Evolutionary conservation across 2,888 invertebrate genomes (phyloP).

Genomic region (Andrena minutula): DNA sequence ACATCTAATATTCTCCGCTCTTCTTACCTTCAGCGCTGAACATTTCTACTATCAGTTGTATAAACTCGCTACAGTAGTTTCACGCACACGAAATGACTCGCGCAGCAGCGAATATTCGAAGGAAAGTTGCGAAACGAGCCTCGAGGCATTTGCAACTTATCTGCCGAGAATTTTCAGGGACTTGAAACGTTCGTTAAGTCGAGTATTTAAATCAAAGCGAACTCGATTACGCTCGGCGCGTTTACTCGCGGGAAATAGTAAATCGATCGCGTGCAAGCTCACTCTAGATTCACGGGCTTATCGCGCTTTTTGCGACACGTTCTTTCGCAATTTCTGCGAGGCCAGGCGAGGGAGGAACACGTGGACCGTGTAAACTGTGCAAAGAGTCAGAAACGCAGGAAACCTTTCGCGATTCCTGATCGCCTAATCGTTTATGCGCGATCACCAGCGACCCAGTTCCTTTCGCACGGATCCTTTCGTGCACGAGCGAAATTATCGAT

Average conservation of each 20-base stretch:
- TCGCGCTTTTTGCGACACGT: conserved; percentile 6
- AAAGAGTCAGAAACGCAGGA: background rate
- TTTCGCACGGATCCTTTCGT: background rate
- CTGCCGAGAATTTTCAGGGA: background rate
- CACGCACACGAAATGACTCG: background rate
- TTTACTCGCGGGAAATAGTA: background rate
- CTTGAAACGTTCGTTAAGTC: conserved; percentile 2
- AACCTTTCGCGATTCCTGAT: background rate
- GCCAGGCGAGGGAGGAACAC: background rate
- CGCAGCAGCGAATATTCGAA: background rate
- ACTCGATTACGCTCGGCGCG: background rate
- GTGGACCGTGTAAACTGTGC: conserved; percentile 1
- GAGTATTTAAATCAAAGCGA: background rate
- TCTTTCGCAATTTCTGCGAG: conserved; percentile 4
- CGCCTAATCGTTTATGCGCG: conserved; percentile 2
- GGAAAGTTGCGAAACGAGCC: background rate
- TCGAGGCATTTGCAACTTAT: background rate
- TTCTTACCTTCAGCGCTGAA: background rate
- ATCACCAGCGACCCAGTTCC: conserved; percentile 29
- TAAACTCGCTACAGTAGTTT: background rate
- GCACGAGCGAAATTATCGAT: background rate
- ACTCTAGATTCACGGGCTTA: conserved; percentile 11
- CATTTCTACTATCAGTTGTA: background rate
- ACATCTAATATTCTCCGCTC: background rate
- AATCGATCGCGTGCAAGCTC: conserved; percentile 33